Percentiles rank a stretch among this genome's conserved stretches.
Conservation (phyloP, 2,113 vertebrate species). For the Ornithorhynchus anatinus region DNA sequence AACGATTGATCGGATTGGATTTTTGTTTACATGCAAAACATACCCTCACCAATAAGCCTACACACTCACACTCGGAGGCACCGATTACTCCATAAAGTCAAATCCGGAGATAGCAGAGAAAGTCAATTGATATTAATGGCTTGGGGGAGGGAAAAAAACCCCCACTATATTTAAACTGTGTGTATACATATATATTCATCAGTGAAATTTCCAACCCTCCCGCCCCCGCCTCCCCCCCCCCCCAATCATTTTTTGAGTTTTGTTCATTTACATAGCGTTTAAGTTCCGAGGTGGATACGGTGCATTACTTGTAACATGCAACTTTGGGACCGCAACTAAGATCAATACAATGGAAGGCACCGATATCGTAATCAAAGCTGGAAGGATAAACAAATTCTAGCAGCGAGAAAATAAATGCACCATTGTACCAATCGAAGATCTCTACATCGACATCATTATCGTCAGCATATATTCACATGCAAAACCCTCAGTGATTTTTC, state of each 20-base stretch:
- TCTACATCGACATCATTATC: slow-evolving; percentile 50
- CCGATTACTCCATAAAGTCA: slow-evolving; percentile 53
- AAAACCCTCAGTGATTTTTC: slow-evolving; percentile 55
- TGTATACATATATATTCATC: slow-evolving; percentile 24
- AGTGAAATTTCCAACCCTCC: slow-evolving; percentile 56
- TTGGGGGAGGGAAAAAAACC: slow-evolving; percentile 40
- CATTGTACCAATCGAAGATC: slow-evolving; percentile 61
- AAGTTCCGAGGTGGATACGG: slow-evolving; percentile 69
- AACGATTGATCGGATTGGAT: slow-evolving; percentile 48
- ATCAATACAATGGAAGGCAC: slow-evolving; percentile 60
- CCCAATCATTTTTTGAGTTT: slow-evolving; percentile 64
- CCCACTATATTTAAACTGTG: slow-evolving; percentile 34
- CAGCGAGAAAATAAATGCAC: slow-evolving; percentile 69
- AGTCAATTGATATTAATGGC: slow-evolving; percentile 44
- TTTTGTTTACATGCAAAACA: slow-evolving; percentile 65
- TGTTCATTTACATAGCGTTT: slow-evolving; percentile 79
- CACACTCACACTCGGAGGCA: slow-evolving; percentile 43
- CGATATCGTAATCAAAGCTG: slow-evolving; percentile 59
- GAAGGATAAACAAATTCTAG: slow-evolving; percentile 70
- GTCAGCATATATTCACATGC: slow-evolving; percentile 64
- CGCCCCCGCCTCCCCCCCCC: slow-evolving; percentile 22
- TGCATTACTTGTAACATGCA: slow-evolving; percentile 70
- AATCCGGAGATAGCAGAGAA: slow-evolving; percentile 42
- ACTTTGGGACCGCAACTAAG: slow-evolving; percentile 69
- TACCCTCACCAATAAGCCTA: slow-evolving; percentile 31